Evolutionary conservation across 2,113 vertebrate genomes (phyloP), one percentile per base, ranked within the genome.

Genomic region (Cnemophilus loriae): DNA sequence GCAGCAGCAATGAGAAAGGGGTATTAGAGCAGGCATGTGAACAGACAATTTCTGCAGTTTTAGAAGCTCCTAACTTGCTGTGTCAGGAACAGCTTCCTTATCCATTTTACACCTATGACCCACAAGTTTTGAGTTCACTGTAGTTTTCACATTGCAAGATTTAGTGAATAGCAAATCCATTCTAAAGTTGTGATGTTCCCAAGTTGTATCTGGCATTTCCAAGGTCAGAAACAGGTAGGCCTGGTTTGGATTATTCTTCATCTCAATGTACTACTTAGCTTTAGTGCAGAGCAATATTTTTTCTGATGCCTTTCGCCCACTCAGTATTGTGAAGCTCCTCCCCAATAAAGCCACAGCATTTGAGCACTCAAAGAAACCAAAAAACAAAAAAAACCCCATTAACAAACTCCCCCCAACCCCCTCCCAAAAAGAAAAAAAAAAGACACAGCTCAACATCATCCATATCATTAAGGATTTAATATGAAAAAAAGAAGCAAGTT

Each of bases 361-460:
- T 46, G 17, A 44, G 20, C 30, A 55, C 3, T 33, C 28, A 52
- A 41, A 46, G 19, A 46, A 61, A 53, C 0, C 1, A 22, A 14
- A 55, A 63, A 23, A 7, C 6, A 42, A 30, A 20, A 20, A 16
- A n/a, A 4, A 8, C 1, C 1, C 23, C 41, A 53, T 4, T 9
- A 64, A 18, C 15, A 60, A 56, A 46, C 18, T 33, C 9, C 32
- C 17, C 13, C 6, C 2, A 5, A 12, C 0, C 7, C 9, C 5
- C 4, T 9, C 10, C 5, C 28, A 56, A 59, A 65, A 16, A 41
- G 1, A 13, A 9, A 7, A 8, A 24, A 52, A 18, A 23, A 46
- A 16, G 13, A 33, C 27, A 33, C 6, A 41, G 18, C 9, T 60
- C 13, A 61, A 11, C 3, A 47, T 59, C 28, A 87, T 28, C 52